phyloP scores from a whole-genome alignment of 2,113 vertebrate genomes.

The Myiozetetes cayanensis region DNA sequence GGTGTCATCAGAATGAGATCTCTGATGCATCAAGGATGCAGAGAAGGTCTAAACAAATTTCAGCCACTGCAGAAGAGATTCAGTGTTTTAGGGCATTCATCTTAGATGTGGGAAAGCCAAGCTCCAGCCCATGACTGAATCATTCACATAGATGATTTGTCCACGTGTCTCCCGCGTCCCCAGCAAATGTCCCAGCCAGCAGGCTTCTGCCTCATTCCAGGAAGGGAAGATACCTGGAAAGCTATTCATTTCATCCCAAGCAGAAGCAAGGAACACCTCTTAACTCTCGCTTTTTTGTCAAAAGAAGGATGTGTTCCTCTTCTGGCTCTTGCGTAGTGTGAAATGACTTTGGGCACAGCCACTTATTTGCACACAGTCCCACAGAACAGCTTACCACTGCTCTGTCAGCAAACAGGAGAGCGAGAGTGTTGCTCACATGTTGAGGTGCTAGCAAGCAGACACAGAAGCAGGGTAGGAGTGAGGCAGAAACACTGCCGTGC shows the following conservation, averaged over 20 bases:
- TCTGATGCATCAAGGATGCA: neutral
- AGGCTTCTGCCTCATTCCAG: neutral
- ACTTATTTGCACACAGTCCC: neutral
- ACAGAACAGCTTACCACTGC: neutral
- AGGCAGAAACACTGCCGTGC: neutral
- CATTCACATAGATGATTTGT: neutral
- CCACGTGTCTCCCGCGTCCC: fast-evolving
- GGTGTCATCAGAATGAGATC: neutral
- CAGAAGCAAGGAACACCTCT: neutral
- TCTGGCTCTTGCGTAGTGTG: neutral
- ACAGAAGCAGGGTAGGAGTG: neutral
- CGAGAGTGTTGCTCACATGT: fast-evolving
- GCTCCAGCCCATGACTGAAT: neutral
- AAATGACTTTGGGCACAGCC: neutral
- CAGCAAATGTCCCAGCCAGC: neutral
- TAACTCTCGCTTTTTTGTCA: neutral
- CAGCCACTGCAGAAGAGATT: neutral
- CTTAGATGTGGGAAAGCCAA: constrained; percentile 41
- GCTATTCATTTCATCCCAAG: neutral
- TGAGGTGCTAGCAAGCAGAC: neutral
- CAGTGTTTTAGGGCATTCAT: neutral
- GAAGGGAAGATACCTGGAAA: neutral
- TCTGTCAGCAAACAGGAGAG: neutral
- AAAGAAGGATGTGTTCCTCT: neutral
- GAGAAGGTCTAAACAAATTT: neutral